Base-by-base conservation (phyloP, 2,888 invertebrate species). In the Xestia rhomboidea region DNA sequence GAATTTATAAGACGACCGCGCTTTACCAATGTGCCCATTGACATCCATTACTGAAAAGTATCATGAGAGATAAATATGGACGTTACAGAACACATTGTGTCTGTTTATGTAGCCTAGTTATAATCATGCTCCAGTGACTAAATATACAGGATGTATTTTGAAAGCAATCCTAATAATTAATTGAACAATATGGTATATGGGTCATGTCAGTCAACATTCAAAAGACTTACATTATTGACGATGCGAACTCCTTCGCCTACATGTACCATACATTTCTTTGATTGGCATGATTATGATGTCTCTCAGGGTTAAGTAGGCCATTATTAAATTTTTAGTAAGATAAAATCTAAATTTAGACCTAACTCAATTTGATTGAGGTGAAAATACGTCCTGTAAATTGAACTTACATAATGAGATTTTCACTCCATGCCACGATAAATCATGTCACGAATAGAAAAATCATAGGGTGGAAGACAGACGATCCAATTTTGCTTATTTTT, bases 111-210 rank as follows among this genome's bases (percentile, higher is more conserved):
- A 75, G 8, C 51, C n/a, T 75, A 51, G 64, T 46, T 69, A 74
- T 15, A 74, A 68, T 30, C 38, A 68, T 60, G 60, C 34, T 27
- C 57, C 41, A 44, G 21, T 49, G n/a, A 34, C 18, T 21, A 54
- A 70, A 71, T 78, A 66, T 82, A 67, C 82, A 82, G 72, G 69
- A 41, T 67, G 77, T 82, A 82, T 73, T 76, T 73, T 73, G 13
- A 68, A 75, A 63, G n/a, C 60, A 38, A 75, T 41, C 18, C 10
- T 30, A 69, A 10, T 21, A 57, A 27, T 63, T 13, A 38, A 24
- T 38, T 63, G 38, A 60, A 7, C 66, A 66, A 66, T 18, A 66
- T 44, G 21, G 11, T 30, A 30, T 30, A 30, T 30, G 27, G 30
- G 30, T 18, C 60, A 60, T 8, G 27, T 63, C 63, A 38, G 62